Base-by-base conservation (phyloP, 2,113 vertebrate species). In the Bos indicus region DNA sequence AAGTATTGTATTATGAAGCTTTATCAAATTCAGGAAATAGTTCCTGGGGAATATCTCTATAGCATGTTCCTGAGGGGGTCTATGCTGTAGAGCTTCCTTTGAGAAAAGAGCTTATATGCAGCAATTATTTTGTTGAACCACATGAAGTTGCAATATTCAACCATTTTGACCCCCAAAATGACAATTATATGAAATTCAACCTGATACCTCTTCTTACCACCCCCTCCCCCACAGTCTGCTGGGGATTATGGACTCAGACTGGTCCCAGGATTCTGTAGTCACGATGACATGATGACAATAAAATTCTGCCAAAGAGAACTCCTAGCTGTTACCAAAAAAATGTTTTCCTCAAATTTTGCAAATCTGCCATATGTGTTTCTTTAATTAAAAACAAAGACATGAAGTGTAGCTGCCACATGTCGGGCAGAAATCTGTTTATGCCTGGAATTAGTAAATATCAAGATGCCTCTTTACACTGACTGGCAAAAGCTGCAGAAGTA, bases 401-500 rank as follows among this genome's bases (percentile, higher is more conserved):
- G 33, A 96, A 97, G 43, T 88, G 90, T 97, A 91, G 67, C 40
- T 97, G 96, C 25, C 51, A 86, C 3, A 0, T 90, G 90, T 88
- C 94, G 89, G 80, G 43, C 43, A 94, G 56, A 98, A 98, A 92
- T 74, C 43, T 85, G n/a, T 81, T 97, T 84, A 94, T 90, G 67
- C 57, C 33, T 81, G 4, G 78, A 96, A 95, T 78, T 28, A 15
- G 62, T 52, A 98, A 98, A 98, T 97, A 98, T 90, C 78, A 97
- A 96, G 95, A 88, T 95, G 60, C 60, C 54, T 84, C 90, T 85
- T 95, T 46, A 94, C 60, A 80, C 7, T 90, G 88, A 93, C 82
- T 97, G 85, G 85, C 78, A 80, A 97, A 97, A 94, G 40, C 97
- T 95, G 81, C 30, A 95, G 74, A 98, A 97, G 87, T 15, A n/a